phyloP scores from a whole-genome alignment of 2,113 vertebrate species.

The Ondatra zibethicus region DNA sequence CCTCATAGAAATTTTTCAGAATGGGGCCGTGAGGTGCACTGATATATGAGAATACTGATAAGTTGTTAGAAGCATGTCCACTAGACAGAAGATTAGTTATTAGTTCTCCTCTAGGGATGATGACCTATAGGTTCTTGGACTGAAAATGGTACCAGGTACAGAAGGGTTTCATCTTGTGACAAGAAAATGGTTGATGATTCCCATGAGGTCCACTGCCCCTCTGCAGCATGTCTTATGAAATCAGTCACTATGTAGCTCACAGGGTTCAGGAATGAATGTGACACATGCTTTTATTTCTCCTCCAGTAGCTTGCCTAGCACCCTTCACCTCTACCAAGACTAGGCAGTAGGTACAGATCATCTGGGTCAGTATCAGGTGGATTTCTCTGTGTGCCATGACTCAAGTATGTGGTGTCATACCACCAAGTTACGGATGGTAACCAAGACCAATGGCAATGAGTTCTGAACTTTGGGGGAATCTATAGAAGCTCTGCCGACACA shows the following conservation, averaged over 20 bases:
- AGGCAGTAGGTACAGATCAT: too few species aligned
- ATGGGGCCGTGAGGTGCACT: too few species aligned
- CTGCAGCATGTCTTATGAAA: not conserved
- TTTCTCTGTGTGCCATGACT: not conserved
- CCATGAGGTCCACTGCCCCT: not conserved
- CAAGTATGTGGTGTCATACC: not conserved
- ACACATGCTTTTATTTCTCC: not conserved
- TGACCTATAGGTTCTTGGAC: not conserved
- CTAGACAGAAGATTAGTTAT: not conserved
- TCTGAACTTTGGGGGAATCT: not conserved
- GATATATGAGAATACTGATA: not conserved
- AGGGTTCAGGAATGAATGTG: not conserved
- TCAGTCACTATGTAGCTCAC: not conserved
- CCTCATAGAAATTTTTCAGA: not conserved
- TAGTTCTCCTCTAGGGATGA: not conserved
- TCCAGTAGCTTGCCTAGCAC: too few species aligned
- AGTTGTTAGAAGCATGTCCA: not conserved
- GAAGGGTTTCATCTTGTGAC: not conserved
- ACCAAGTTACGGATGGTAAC: not conserved
- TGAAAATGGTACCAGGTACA: not conserved
- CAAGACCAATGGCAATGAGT: not conserved
- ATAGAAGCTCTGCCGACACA: not conserved
- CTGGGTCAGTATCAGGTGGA: too few species aligned
- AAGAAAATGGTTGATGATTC: not conserved
- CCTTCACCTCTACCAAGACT: not conserved